phyloP scores from a whole-genome alignment of 2,797 vertebrate species.

The Gymnocypris eckloni region DNA sequence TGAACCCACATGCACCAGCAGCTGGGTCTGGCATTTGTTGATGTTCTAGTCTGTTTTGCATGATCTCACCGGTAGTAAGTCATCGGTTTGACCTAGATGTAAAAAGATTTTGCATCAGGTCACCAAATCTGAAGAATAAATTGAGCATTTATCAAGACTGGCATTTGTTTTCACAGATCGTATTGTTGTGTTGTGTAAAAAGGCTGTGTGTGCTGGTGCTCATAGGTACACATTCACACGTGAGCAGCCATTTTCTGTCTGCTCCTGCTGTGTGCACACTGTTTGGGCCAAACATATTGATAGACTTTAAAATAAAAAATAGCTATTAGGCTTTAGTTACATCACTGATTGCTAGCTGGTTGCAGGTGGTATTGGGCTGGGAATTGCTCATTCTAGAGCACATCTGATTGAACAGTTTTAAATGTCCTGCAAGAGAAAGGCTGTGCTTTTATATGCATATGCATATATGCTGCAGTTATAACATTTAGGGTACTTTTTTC shows the following conservation, averaged over 20 bases:
- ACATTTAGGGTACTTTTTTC: background rate
- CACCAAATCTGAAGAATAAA: background rate
- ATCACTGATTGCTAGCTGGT: background rate
- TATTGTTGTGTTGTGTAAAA: conserved; percentile 27
- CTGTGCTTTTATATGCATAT: background rate
- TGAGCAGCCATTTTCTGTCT: conserved; percentile 58
- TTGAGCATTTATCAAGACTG: background rate
- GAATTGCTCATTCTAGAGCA: background rate
- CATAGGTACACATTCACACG: conserved; percentile 40
- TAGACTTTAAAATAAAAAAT: too few species aligned
- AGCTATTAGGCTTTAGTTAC: background rate
- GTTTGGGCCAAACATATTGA: background rate
- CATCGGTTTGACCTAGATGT: conserved; percentile 56
- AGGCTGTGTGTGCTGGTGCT: conserved; percentile 66
- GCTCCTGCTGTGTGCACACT: conserved; percentile 36
- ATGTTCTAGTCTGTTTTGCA: conserved; percentile 38
- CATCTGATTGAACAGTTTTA: background rate
- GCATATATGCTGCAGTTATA: background rate
- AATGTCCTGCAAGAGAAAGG: background rate
- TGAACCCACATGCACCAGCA: conserved; percentile 43
- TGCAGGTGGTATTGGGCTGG: background rate
- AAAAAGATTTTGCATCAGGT: conserved; percentile 28
- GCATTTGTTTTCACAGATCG: background rate
- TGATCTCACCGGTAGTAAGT: conserved; percentile 47
- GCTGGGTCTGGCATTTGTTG: conserved; percentile 50